These are phyloP conservation scores for Rhynchotus rufescens DNA, from an alignment of 2,797 vertebrate species.

Conservation along the genomic window DNA sequence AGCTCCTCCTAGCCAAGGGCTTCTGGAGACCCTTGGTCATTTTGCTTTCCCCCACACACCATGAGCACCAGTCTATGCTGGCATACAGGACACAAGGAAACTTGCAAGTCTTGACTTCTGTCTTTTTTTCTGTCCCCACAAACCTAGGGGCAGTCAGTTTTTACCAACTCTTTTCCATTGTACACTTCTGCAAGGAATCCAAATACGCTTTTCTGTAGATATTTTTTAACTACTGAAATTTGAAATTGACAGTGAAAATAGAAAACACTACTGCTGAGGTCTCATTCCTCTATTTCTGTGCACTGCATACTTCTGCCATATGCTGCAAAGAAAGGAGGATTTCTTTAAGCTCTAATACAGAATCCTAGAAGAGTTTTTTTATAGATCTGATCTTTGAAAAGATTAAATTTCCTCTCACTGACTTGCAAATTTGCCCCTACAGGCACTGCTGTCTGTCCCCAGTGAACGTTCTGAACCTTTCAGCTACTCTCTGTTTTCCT, in stretches of 20 bases:
- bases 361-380: slow-evolving; percentile 50
- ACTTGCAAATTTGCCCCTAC: slow-evolving; percentile 63
- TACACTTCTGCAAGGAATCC: not conserved
- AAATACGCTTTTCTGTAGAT: not conserved
- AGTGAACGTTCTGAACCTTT: slow-evolving; percentile 12
- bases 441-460: slow-evolving; percentile 35
- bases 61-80: slow-evolving; percentile 85
- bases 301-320: slow-evolving; percentile 45
- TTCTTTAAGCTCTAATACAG: slow-evolving; percentile 60
- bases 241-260: not conserved
- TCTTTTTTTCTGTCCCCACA: not conserved
- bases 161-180: not conserved
- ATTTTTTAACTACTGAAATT: not conserved
- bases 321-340: slow-evolving; percentile 53
- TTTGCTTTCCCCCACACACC: slow-evolving; percentile 63
- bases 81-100: slow-evolving; percentile 79
- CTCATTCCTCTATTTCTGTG: slow-evolving; percentile 13
- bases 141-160: not conserved
- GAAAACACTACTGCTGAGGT: not conserved
- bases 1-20: not conserved
- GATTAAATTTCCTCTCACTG: slow-evolving; percentile 67
- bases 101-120: not conserved
- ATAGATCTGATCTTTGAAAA: slow-evolving; percentile 69
- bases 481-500: slow-evolving; percentile 39
- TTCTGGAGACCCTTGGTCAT: not conserved